These are phyloP conservation scores for Agonum fuliginosum DNA, from an alignment of 2,888 invertebrate species.

Conservation along the genomic window DNA sequence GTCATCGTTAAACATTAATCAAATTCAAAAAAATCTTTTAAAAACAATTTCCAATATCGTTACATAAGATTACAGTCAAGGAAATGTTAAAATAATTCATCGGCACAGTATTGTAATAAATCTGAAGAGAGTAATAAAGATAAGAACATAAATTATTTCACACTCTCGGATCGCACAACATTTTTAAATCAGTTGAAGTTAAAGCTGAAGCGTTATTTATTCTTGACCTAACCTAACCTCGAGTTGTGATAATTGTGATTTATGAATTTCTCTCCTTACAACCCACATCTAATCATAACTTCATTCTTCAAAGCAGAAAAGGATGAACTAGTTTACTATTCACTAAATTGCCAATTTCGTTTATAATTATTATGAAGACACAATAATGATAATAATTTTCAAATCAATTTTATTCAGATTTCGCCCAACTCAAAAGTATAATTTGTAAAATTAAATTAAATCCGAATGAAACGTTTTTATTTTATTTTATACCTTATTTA, in stretches of 20 bases:
- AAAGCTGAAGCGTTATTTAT: slow-evolving; percentile 45
- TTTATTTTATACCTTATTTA: no score
- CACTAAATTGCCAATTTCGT: no score
- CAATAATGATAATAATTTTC: no score
- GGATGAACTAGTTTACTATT: no score
- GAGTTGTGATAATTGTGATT: slow-evolving; percentile 52
- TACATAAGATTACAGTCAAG: slow-evolving; percentile 4
- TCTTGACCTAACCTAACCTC: slow-evolving; percentile 55
- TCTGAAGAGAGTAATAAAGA: slow-evolving; percentile 52
- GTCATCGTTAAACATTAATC: slow-evolving; percentile 32
- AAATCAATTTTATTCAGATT: no score
- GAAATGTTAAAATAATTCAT: slow-evolving; percentile 41
- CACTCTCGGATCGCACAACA: slow-evolving; percentile 35
- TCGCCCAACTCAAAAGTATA: no score
- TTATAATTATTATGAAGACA: no score
- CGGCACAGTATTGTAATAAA: slow-evolving; percentile 39
- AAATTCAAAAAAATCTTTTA: not conserved
- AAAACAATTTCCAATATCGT: slow-evolving; percentile 18
- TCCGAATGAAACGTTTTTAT: no score
- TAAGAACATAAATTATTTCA: slow-evolving; percentile 56
- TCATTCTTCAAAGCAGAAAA: no score
- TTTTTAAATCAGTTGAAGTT: slow-evolving; percentile 13
- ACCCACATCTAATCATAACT: slow-evolving; percentile 43
- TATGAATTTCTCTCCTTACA: slow-evolving; percentile 30
- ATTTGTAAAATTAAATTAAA: no score